These are phyloP conservation scores for Parauchenoglanis punctatus DNA, from an alignment of 2,797 vertebrate genomes.

Conservation along the genomic window DNA sequence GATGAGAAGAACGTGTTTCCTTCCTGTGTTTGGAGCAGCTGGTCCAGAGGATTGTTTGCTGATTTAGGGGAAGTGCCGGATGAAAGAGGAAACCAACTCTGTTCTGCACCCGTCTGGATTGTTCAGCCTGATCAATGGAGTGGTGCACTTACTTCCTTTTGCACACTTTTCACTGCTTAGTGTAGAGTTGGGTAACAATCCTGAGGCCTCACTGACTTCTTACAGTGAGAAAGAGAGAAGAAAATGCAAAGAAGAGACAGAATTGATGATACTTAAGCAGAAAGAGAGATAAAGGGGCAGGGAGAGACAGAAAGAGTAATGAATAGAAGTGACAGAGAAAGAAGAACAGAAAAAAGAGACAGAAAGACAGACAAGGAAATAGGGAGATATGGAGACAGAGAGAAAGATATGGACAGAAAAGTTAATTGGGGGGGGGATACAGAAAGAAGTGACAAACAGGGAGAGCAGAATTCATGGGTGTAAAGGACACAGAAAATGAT, in stretches of 20 bases:
- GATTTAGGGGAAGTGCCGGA: constrained; percentile 48
- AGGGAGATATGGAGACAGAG: background rate
- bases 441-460: background rate
- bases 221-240: background rate
- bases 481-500: background rate
- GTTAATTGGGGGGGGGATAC: background rate
- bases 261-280: background rate
- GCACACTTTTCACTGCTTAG: background rate
- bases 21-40: constrained; percentile 57
- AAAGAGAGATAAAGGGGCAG: background rate
- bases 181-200: background rate
- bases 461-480: background rate
- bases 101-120: constrained; percentile 49
- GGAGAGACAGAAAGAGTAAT: background rate
- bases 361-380: background rate
- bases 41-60: constrained; percentile 51
- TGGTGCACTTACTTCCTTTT: constrained; percentile 2
- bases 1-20: constrained; percentile 47
- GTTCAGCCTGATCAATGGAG: constrained; percentile 23
- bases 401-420: background rate
- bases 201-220: background rate
- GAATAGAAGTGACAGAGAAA: background rate
- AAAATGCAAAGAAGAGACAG: background rate
- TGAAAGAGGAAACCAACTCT: constrained; percentile 50
- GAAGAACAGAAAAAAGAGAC: background rate